phyloP scores from a whole-genome alignment of 2,113 vertebrate species.

The Aphyosemion australe region DNA sequence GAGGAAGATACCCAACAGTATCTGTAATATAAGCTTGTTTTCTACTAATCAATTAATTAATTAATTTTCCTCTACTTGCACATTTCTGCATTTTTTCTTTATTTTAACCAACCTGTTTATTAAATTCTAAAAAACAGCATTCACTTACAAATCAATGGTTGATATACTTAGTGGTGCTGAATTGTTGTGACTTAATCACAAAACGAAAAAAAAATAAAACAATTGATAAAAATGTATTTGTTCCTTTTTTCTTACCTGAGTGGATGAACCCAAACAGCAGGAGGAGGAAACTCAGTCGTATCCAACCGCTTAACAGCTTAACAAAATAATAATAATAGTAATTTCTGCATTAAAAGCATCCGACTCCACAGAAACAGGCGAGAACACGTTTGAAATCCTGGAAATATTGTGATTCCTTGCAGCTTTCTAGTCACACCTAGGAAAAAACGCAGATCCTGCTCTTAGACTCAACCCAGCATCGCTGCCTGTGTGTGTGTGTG shows the following conservation, averaged over 20 bases:
- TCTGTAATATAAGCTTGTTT: no score
- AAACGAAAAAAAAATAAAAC: background rate
- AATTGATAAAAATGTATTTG: background rate
- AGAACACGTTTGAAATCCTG: constrained; percentile 13
- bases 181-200: background rate
- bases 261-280: constrained; percentile 22
- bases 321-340: background rate
- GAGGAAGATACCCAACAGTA: no score
- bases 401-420: constrained; percentile 26
- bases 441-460: constrained; percentile 48
- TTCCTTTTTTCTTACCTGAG: constrained; percentile 62
- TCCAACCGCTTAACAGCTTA: constrained; percentile 1
- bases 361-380: constrained; percentile 2
- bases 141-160: no score
- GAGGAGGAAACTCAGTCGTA: constrained; percentile 1
- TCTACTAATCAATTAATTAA: no score
- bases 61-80: no score
- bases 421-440: constrained; percentile 37
- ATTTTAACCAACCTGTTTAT: no score
- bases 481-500: constrained; percentile 19
- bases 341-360: constrained; percentile 1
- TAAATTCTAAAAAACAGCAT: no score
- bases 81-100: no score
- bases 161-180: background rate
- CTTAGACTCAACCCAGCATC: constrained; percentile 31